Conservation (phyloP, 2,888 invertebrate genomes). For the Drosophila lutescens region DNA sequence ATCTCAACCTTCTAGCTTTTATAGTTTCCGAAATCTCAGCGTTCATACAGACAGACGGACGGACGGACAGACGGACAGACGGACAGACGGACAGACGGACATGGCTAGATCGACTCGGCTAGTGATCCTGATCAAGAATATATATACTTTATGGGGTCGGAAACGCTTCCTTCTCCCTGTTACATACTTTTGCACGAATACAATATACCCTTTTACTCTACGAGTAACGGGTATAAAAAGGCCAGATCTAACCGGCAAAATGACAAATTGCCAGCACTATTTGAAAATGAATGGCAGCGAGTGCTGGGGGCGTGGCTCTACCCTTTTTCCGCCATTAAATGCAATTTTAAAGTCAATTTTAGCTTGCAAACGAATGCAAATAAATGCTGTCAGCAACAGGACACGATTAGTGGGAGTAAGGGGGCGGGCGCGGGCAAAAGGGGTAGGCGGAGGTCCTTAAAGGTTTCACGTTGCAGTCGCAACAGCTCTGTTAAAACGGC, state of each 20-base stretch:
- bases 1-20: no score
- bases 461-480: constrained; percentile 19
- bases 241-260: neutral
- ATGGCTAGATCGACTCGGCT: no score
- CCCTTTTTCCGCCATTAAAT: constrained; percentile 60
- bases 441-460: neutral
- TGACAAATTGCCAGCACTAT: neutral
- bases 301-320: constrained; percentile 21
- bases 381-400: constrained; percentile 69
- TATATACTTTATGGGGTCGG: no score
- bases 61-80: no score
- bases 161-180: no score
- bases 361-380: constrained; percentile 69
- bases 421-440: neutral
- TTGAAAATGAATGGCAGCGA: constrained; percentile 15
- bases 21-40: no score
- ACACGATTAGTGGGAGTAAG: constrained; percentile 45
- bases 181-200: no score
- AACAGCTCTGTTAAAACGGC: constrained; percentile 54
- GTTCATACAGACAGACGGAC: no score
- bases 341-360: constrained; percentile 77
- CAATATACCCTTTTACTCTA: no score
- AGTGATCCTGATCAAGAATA: no score
- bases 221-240: no score
- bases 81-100: no score